phyloP scores from a whole-genome alignment of 2,888 invertebrate genomes.

The Tipula vernalis region DNA sequence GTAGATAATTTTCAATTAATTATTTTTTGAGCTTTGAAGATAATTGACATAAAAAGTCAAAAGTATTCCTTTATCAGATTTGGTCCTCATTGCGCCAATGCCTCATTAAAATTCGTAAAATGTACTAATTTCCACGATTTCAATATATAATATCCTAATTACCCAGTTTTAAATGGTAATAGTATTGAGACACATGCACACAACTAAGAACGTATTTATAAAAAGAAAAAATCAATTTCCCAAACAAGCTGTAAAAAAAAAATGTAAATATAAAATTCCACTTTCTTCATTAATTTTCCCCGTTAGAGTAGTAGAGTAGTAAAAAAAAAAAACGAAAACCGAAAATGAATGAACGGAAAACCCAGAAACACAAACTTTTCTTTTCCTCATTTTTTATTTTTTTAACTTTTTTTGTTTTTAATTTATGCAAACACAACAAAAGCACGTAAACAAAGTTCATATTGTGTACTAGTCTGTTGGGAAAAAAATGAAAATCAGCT shows the following conservation, averaged over 20 bases:
- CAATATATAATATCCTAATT: not conserved
- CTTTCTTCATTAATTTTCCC: conserved; percentile 4
- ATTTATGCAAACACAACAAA: conserved; percentile 4
- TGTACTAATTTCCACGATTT: not conserved
- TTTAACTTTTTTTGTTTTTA: not conserved
- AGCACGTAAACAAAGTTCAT: not conserved
- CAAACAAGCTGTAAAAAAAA: not conserved
- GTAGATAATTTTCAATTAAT: no score
- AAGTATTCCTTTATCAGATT: no score
- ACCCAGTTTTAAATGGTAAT: not conserved
- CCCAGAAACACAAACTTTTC: not conserved
- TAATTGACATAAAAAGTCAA: no score
- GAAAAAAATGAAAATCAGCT: not conserved
- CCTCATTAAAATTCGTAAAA: not conserved
- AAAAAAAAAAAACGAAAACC: not conserved
- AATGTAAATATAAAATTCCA: not conserved
- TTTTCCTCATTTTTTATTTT: not conserved
- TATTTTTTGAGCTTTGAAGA: no score
- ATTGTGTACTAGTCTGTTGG: not conserved
- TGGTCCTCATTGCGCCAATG: no score
- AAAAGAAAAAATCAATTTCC: not conserved
- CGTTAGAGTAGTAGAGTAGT: not conserved
- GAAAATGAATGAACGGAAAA: not conserved
- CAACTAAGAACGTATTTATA: not conserved
- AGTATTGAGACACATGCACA: not conserved